Evolutionary conservation across 92 coral and sea anemone species (phyloP), one percentile per base, ranked within the genome.

Genomic region (Epizoanthus stellaris): DNA sequence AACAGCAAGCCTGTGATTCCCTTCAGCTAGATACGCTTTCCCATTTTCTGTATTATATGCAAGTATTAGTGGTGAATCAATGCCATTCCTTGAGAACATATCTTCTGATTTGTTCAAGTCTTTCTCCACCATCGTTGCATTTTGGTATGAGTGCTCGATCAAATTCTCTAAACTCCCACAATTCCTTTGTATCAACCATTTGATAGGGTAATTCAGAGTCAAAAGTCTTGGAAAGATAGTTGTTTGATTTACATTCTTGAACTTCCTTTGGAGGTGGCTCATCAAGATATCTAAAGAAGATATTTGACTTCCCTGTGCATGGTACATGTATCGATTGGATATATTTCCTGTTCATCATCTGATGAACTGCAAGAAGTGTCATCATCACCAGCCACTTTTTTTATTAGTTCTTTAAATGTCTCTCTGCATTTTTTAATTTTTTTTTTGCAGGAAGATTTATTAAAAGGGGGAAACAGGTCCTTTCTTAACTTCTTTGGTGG

Each of bases 161-260:
- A 77, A 86, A 86, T 58, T 86, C 85, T 30, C 75, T 86, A 30
- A 77, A 86, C 30, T 86, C 56, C 89, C 89, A 86, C 20, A 86
- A 60, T 54, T 86, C 77, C 14, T 38, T 68, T 0, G 85, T 66
- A 20, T 77, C 60, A n/a, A 86, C 85, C 85, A 86, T 86, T 86
- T 86, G 89, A 66, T 66, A 86, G 8, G 86, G 76, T 5, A 82
- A 68, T 11, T 70, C 66, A 11, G 86, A 82, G 20, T 1, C 2
- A 82, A 70, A 82, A 39, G 17, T 70, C 3, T 58, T 82, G 49
- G 80, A 20, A 12, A 82, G 80, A 40, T 82, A 70, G 42, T 70
- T 36, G 56, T 82, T 82, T 52, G 61, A 56, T 71, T 58, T 70
- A 64, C 79, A 70, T 14, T 19, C 65, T 14, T 15, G 14, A 49